Evolutionary conservation across 2,797 vertebrate species (phyloP).

Genomic region (Argya squamiceps): DNA sequence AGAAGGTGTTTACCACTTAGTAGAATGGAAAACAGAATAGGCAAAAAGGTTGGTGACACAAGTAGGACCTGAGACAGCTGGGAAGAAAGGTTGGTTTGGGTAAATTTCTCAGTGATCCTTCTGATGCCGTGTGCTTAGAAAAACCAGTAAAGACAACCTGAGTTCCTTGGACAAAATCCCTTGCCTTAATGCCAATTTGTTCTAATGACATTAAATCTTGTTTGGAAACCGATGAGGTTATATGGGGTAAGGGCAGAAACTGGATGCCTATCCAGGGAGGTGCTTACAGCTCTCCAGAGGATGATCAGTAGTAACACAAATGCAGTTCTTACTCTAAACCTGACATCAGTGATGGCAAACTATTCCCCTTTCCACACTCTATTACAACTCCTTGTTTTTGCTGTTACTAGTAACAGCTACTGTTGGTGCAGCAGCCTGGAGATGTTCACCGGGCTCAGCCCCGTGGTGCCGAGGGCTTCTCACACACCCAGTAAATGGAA

Average conservation of each 20-base stretch:
- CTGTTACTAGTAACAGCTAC: not conserved
- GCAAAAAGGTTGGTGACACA: not conserved
- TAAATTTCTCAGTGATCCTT: not conserved
- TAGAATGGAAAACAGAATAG: not conserved
- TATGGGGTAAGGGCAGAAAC: not conserved
- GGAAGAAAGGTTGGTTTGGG: not conserved
- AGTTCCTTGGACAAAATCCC: not conserved
- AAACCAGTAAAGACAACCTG: not conserved
- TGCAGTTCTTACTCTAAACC: not conserved
- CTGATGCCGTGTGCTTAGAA: not conserved
- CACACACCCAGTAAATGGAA: not conserved
- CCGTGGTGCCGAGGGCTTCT: accelerated
- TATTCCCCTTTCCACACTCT: not conserved
- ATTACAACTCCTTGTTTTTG: not conserved
- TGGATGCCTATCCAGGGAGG: not conserved
- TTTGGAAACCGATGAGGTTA: not conserved
- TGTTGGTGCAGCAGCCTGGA: not conserved
- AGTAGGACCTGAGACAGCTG: not conserved
- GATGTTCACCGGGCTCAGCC: not conserved
- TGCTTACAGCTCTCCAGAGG: not conserved
- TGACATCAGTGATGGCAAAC: not conserved
- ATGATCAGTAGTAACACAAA: not conserved
- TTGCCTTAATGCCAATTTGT: not conserved
- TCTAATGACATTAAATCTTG: not conserved
- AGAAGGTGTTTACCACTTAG: not conserved